Percentiles rank a stretch among this genome's conserved stretches.
Conservation (phyloP, 1,140 invertebrate species). For the Hylaeus anthracinus region DNA sequence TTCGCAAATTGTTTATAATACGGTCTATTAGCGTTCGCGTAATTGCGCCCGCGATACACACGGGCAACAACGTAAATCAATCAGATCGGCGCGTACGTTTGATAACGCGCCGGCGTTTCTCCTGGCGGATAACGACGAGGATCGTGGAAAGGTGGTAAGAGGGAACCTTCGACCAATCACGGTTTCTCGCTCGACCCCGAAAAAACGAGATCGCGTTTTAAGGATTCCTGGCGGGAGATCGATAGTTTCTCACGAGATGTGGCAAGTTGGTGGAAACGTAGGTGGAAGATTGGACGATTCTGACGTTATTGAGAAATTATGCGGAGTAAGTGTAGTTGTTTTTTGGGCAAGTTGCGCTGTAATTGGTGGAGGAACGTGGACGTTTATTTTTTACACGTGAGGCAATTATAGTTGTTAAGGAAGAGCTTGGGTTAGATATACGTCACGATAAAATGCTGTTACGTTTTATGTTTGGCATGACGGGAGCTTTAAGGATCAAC, state of each 20-base stretch:
- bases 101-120: constrained; percentile 1
- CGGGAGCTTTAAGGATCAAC: too few relatives aligned
- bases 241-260: background rate
- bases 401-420: too few relatives aligned
- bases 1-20: constrained; percentile 57
- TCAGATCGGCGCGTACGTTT: background rate
- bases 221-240: background rate
- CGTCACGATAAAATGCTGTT: too few relatives aligned
- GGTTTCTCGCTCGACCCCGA: background rate
- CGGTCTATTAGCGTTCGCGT: constrained; percentile 38
- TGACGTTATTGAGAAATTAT: too few relatives aligned
- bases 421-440: too few relatives aligned
- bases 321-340: too few relatives aligned
- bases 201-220: background rate
- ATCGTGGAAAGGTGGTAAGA: background rate
- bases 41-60: constrained; percentile 36
- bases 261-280: background rate
- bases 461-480: too few relatives aligned
- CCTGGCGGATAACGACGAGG: background rate
- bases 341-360: too few relatives aligned
- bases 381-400: too few relatives aligned
- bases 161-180: background rate
- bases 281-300: too few relatives aligned
- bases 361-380: too few relatives aligned
- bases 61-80: constrained; percentile 48